Percentiles rank a stretch among this genome's conserved stretches.
Evolutionary conservation across 2,113 vertebrate species (phyloP).

Genomic region (Sylvia atricapilla): DNA sequence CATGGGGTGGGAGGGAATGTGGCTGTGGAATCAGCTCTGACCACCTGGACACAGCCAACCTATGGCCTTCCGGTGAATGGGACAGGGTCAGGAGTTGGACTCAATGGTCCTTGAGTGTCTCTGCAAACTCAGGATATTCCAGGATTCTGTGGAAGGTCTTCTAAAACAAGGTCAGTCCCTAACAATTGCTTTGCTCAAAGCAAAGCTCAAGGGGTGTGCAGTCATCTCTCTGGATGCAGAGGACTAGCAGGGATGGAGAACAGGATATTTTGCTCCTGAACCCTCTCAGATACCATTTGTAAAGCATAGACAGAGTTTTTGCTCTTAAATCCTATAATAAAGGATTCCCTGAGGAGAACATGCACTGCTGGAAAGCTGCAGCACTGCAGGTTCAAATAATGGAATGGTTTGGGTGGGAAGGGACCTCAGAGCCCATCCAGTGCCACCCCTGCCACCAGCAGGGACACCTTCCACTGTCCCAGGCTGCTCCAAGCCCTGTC

Average conservation of each 20-base stretch:
- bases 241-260: neutral
- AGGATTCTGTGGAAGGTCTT: neutral
- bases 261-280: neutral
- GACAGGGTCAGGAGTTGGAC: no score
- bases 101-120: neutral
- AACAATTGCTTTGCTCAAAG: fast-evolving
- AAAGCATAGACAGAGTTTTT: neutral
- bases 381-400: neutral
- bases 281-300: neutral
- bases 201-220: neutral
- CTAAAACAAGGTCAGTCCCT: neutral
- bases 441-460: neutral
- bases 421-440: fast-evolving
- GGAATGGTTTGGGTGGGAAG: neutral
- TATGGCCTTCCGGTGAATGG: fast-evolving
- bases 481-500: neutral
- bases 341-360: neutral
- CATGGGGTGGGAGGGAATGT: fast-evolving
- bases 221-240: fast-evolving
- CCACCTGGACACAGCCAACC: fast-evolving
- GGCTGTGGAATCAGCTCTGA: neutral
- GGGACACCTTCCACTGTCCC: neutral
- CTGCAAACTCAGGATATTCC: neutral
- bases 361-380: fast-evolving
- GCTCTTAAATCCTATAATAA: neutral